Evolutionary conservation across 2,888 invertebrate genomes (phyloP), one percentile per base, ranked within the genome.

Genomic region (Neelides folsomi): DNA sequence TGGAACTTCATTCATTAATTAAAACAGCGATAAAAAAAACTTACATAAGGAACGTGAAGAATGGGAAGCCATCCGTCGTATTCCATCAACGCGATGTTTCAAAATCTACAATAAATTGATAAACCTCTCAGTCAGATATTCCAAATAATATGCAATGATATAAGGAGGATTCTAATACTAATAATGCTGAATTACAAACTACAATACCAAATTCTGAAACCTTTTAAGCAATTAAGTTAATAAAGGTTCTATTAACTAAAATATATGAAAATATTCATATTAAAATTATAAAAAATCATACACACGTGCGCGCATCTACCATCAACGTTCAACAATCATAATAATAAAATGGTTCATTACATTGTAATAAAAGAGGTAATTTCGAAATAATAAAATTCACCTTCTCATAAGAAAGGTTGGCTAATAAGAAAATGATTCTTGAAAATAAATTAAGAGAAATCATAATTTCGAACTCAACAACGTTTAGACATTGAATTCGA

Each of bases 21-120:
- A 15, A 49, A 52, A 16, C 19, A 44, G 42, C 15, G 13, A 37
- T 48, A 48, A 18, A 9, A 52, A 40, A 49, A 35, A 81, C 90
- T 88, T 79, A 93, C 93, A 98, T 66, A 97, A 77, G 35, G 97
- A 94, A 70, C 95, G 79, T 51, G 87, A 75, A 13, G 97, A 95
- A 79, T 98, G 98, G 15, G 95, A 84, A 60, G 90, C 89, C 76
- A 98, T 87, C 70, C 95, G 79, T 71, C 93, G 81, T 58, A 95
- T 87, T 66, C 94, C 94, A 72, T 90, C 86, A 59, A 93, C 83
- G 72, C 87, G 86, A 71, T 95, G 89, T 74, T 90, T 90, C 72
- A 88, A 77, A 64, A 93, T 84, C 94, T 95, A 75, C 66, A 75
- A 69, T 69, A 64, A 60, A 58, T 13, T 34, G 7, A 46, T 13